A percentile compares a stretch with the other conserved stretches of the same genome.
Evolutionary conservation across 37 sponge, comb jelly and placozoan species (phyloP).

Genomic region (Halichondria panicea): DNA sequence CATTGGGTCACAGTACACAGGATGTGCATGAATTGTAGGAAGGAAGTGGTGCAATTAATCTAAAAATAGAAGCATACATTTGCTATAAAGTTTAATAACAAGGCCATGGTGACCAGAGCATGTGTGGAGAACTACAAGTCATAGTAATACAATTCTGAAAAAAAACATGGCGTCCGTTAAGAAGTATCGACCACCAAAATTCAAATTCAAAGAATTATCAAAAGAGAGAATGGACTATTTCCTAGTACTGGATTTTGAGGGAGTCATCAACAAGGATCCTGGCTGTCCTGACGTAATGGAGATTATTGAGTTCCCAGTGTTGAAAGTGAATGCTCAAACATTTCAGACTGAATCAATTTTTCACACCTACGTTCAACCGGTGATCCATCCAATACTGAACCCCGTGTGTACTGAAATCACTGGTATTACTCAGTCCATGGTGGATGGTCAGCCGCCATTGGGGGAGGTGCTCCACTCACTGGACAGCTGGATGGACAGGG

Average conservation of each 20-base stretch:
- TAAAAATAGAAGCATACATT: too few relatives aligned
- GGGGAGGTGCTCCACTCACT: slow-evolving; percentile 37
- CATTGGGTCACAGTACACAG: too few relatives aligned
- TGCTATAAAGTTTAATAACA: too few relatives aligned
- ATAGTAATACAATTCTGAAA: too few relatives aligned
- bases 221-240: slow-evolving; percentile 55
- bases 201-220: background rate
- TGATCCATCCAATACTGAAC: slow-evolving; percentile 59
- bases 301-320: slow-evolving; percentile 87
- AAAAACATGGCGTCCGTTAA: too few relatives aligned
- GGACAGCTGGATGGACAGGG: slow-evolving; percentile 57
- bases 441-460: slow-evolving; percentile 62
- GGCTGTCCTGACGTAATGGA: slow-evolving; percentile 56
- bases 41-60: too few relatives aligned
- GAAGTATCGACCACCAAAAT: background rate
- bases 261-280: slow-evolving; percentile 53
- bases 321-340: slow-evolving; percentile 75
- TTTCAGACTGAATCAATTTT: slow-evolving; percentile 64
- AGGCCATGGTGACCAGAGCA: too few relatives aligned
- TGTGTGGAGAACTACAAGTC: too few relatives aligned
- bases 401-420: slow-evolving; percentile 75
- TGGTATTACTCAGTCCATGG: slow-evolving; percentile 81
- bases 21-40: too few relatives aligned
- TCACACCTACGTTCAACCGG: slow-evolving; percentile 85
- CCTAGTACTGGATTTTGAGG: slow-evolving; percentile 86